phyloP scores from a whole-genome alignment of 2,113 vertebrate species.

The Tilapia sparmanii region DNA sequence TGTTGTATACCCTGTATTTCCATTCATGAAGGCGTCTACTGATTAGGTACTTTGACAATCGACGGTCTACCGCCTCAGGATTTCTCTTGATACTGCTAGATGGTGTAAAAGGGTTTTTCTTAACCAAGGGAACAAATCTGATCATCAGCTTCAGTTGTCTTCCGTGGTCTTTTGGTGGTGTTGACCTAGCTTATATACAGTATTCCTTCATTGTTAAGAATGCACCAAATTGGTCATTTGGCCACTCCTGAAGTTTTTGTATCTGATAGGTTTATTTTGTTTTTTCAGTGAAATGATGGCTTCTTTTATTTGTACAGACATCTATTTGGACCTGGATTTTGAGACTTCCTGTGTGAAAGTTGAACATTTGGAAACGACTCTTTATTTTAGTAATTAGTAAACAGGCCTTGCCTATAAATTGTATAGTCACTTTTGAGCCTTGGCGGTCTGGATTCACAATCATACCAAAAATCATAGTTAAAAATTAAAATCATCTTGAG shows the following conservation, averaged over 20 bases:
- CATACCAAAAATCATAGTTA: not conserved
- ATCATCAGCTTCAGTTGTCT: accelerated
- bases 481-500: not conserved
- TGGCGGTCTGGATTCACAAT: not conserved
- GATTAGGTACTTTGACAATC: not conserved
- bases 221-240: not conserved
- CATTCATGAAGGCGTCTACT: not conserved
- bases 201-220: not conserved
- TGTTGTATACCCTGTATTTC: not conserved
- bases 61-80: not conserved
- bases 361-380: not conserved
- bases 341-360: not conserved
- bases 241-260: not conserved
- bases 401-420: not conserved
- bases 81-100: not conserved
- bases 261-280: not conserved
- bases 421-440: not conserved
- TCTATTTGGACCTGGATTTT: not conserved
- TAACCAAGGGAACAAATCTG: not conserved
- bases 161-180: not conserved
- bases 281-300: not conserved
- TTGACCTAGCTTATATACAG: not conserved
- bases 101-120: not conserved
- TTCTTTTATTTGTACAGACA: not conserved
- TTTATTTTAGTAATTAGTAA: not conserved